These are phyloP conservation scores for Leuciscus idus DNA, from an alignment of 2,113 vertebrate genomes.

Conservation along the genomic window DNA sequence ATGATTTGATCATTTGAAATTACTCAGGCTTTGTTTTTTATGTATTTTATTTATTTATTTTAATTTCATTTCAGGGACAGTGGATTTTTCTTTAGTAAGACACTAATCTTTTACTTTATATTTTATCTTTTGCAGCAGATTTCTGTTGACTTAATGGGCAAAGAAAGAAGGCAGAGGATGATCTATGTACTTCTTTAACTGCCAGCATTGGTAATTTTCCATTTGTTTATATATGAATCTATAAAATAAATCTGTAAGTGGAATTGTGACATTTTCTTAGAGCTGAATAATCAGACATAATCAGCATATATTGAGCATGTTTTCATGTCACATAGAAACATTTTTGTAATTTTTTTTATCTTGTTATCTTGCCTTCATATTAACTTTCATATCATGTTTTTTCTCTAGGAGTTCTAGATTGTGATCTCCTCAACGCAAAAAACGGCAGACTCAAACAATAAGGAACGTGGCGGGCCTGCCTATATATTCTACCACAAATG, in stretches of 20 bases:
- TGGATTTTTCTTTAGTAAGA: background rate
- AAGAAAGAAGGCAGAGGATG: background rate
- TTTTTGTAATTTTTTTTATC: background rate
- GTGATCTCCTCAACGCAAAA: background rate
- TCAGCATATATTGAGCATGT: background rate
- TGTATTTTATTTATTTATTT: background rate
- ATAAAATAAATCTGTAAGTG: background rate
- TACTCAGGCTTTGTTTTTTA: background rate
- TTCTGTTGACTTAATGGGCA: background rate
- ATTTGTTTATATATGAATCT: background rate
- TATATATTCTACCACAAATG: slow-evolving; percentile 50
- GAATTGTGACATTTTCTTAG: background rate
- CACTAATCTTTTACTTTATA: background rate
- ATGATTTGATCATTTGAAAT: background rate
- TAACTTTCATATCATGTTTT: slow-evolving; percentile 20
- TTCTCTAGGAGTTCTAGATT: slow-evolving; percentile 37
- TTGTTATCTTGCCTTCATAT: background rate
- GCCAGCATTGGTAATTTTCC: slow-evolving; percentile 17
- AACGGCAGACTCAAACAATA: slow-evolving; percentile 24
- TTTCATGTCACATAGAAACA: background rate
- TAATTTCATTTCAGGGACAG: background rate
- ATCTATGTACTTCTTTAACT: background rate
- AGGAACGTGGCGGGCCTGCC: slow-evolving; percentile 12
- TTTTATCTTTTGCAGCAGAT: background rate
- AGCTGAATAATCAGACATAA: background rate